Base-by-base conservation (phyloP, 2,888 invertebrate species). In the Anagyrus pseudococci region DNA sequence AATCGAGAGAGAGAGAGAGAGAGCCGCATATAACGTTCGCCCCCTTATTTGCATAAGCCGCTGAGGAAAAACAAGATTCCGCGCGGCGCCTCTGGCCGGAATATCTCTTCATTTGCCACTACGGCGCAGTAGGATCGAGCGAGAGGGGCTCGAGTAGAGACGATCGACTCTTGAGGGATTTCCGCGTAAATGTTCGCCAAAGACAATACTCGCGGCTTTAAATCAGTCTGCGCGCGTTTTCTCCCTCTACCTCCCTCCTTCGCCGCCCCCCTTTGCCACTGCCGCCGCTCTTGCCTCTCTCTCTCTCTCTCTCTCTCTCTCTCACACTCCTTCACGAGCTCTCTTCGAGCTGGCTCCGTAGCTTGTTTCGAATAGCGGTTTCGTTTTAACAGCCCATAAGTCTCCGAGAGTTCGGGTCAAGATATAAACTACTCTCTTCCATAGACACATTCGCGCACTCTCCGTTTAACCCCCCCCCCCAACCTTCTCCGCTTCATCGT, bases 371-470 rank as follows among this genome's bases (percentile, higher is more conserved):
- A 57, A 55, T 63, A 63, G 55, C 54, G 58, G 63, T 63, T 58
- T 47, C 56, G 59, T 55, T 64, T 59, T 59, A 64, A 64, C 59
- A 64, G 56, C 55, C 64, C 55, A 59, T 64, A 64, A 64, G 55
- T 64, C 59, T 64, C 25, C 13, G 50, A 7, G 23, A 44, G 58
- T 40, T 55, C 58, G 50, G 41, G 58, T 64, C 58, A 64, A 64
- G 55, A 59, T 63, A 50, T 19, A 49, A 54, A 54, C 58, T 48
- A 20, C 43, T 49, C 26, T 20, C 15, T 15, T 29, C 29, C 66
- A 64, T 60, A 64, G 75, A 76, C 75, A n/a, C n/a, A n/a, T n/a
- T n/a, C n/a, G n/a, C n/a, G n/a, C n/a, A n/a, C n/a, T n/a, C n/a
- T n/a, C n/a, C n/a, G n/a, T n/a, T n/a, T n/a, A n/a, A n/a, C n/a